Base-by-base conservation (phyloP, 2,888 invertebrate species). In the Polia nebulosa region DNA sequence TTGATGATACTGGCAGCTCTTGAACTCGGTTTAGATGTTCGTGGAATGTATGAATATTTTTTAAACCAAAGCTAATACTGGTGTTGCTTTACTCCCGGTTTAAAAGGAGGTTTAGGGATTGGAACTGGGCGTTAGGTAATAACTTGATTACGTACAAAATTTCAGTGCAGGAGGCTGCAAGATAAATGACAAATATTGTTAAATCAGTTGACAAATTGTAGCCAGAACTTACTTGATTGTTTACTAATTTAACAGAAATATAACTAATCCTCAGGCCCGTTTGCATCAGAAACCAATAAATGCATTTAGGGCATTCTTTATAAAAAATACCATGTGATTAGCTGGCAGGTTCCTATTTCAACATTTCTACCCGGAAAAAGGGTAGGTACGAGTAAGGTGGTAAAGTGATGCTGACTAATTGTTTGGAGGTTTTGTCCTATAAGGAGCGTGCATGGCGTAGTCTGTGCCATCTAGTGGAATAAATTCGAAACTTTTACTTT, bases 121-220 rank as follows among this genome's bases (percentile, higher is more conserved):
- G 20, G 44, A 64, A 44, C 17, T 20, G 13, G 29, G 47, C 0
- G 11, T 9, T 13, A 25, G 0, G 7, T 36, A 3, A 45, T 56
- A 29, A 29, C 17, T 55, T 39, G 7, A n/a, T 47, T 60, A 72
- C 72, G 34, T 61, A 73, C 52, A 57, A 57, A 29, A 36, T 41
- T 2, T 41, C 22, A 41, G n/a, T 67, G 44, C 32, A 56, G 59
- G n/a, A 20, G 17, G 25, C 72, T 72, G 51, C 13, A 61, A 73
- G 3, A 41, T 29, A 72, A 67, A 52, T 20, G 1, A 67, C 15
- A n/a, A 39, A 27, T 8, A 20, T 17, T 17, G 13, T 27, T 20
- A 39, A 6, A 22, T 3, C 13, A n/a, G n/a, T 20, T 9, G 3
- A 22, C 0, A 41, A 53, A 47, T 53, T 20, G 39, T 41, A 59